phyloP scores from a whole-genome alignment of 2,797 vertebrate genomes.

The Phataginus tricuspis region DNA sequence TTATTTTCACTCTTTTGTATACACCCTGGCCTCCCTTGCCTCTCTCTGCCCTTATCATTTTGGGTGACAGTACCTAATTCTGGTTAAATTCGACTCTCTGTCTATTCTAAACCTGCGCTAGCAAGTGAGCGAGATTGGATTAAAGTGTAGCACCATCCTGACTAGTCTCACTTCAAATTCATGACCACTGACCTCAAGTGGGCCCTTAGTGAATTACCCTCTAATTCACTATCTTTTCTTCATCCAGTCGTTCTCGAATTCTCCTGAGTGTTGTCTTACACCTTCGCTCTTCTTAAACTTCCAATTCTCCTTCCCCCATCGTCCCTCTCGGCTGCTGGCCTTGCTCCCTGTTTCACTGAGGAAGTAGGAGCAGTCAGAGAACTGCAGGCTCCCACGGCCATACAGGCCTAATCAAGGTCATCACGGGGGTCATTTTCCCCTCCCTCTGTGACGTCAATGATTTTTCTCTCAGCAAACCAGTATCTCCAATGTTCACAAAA shows the following conservation, averaged over 20 bases:
- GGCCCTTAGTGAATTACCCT: neutral
- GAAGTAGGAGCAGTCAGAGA: neutral
- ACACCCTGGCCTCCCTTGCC: neutral
- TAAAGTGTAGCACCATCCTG: neutral
- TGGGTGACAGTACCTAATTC: neutral
- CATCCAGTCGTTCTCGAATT: neutral
- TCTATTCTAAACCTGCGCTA: slow-evolving; percentile 36
- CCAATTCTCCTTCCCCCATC: neutral
- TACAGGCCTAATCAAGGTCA: neutral
- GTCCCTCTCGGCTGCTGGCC: neutral
- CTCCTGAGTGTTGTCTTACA: neutral
- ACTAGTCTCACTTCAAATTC: neutral
- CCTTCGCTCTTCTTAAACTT: neutral
- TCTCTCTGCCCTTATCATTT: neutral
- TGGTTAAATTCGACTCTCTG: slow-evolving; percentile 1
- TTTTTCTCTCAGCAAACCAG: slow-evolving; percentile 32
- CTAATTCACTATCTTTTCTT: neutral
- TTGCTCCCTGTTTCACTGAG: slow-evolving; percentile 24
- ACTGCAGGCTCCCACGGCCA: neutral
- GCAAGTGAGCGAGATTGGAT: neutral
- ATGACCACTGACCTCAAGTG: neutral
- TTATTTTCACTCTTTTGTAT: neutral
- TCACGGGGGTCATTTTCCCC: neutral
- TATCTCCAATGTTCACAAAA: neutral
- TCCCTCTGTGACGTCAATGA: neutral